These are phyloP conservation scores for Accipiter virgatus DNA, from an alignment of 2,113 vertebrate genomes.

Conservation along the genomic window DNA sequence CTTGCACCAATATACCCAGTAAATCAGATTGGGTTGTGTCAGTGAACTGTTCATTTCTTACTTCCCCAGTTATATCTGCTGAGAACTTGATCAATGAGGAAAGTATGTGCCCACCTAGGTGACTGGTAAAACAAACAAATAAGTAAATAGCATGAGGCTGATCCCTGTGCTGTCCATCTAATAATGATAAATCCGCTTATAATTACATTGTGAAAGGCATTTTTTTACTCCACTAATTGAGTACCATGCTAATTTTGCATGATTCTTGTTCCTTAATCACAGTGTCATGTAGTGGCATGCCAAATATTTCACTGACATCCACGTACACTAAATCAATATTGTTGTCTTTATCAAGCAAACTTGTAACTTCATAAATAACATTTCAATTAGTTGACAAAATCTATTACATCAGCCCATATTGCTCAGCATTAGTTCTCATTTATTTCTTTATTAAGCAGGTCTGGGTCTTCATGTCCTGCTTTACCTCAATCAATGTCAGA, in stretches of 20 bases:
- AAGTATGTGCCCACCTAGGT: not conserved
- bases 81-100: not conserved
- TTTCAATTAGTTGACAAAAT: constrained; percentile 47
- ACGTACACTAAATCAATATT: not conserved
- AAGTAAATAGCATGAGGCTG: not conserved
- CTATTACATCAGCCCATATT: constrained; percentile 25
- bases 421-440: constrained; percentile 26
- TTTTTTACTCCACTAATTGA: constrained; percentile 28
- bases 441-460: constrained; percentile 31
- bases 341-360: not conserved
- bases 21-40: not conserved
- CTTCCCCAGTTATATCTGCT: not conserved
- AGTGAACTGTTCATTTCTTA: not conserved
- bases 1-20: too few species aligned
- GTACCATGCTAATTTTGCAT: not conserved
- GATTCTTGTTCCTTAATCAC: constrained; percentile 30
- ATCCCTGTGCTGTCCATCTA: not conserved
- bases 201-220: constrained; percentile 12
- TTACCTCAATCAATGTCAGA: not conserved
- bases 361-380: constrained; percentile 46
- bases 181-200: not conserved
- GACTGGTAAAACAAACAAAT: not conserved
- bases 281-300: not conserved
- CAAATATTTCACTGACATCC: constrained; percentile 19
- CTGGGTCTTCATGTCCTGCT: not conserved